Evolutionary conservation across 2,797 vertebrate species (phyloP).

Genomic region (Pangasius djambal): DNA sequence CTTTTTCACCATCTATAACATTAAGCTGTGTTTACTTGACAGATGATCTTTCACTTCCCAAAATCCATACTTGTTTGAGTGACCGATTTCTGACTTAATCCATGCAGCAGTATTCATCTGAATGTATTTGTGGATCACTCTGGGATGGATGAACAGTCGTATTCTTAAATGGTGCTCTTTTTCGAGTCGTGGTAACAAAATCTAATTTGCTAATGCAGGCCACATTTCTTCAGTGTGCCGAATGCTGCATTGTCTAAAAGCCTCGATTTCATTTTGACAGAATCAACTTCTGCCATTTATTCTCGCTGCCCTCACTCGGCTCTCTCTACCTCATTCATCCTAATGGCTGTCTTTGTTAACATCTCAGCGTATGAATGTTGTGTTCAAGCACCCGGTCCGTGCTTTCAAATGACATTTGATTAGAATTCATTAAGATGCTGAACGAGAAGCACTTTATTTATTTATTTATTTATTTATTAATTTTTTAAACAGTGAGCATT

Average conservation of each 20-base stretch:
- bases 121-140: not conserved
- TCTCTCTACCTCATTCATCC: conserved; percentile 47
- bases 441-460: conserved; percentile 32
- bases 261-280: conserved; percentile 26
- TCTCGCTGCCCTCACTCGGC: conserved; percentile 19
- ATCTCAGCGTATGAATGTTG: conserved; percentile 18
- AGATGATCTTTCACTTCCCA: not conserved
- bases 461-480: not conserved
- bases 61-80: not conserved
- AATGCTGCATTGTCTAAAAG: conserved; percentile 44
- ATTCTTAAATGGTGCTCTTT: conserved; percentile 16
- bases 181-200: conserved; percentile 5
- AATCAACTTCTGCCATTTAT: conserved; percentile 17
- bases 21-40: not conserved
- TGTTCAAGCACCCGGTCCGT: conserved; percentile 22
- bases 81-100: not conserved
- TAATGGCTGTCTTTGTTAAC: conserved; percentile 49
- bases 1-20: not conserved
- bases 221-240: conserved; percentile 24
- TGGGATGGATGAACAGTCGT: not conserved
- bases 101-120: not conserved
- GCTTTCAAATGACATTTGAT: conserved; percentile 46
- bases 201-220: not conserved
- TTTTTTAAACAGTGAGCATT: conserved; percentile 14
- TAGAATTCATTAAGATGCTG: conserved; percentile 34